These are phyloP conservation scores for Microtus oregoni DNA, from an alignment of 2,113 vertebrate species.

Conservation along the genomic window DNA sequence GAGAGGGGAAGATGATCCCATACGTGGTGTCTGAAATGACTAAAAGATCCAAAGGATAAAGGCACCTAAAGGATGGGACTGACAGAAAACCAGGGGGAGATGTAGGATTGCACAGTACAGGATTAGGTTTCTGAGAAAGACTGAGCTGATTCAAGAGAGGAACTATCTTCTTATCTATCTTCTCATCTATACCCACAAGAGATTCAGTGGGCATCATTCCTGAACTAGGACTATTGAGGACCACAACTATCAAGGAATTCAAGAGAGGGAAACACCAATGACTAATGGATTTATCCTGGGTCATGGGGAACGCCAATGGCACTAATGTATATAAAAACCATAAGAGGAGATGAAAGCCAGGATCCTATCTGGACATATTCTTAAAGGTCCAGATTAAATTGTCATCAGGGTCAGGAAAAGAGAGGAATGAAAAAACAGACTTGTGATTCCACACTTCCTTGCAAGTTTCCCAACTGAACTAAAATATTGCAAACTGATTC, in stretches of 20 bases:
- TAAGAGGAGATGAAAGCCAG: not conserved
- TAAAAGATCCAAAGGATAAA: not conserved
- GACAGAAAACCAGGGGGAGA: not conserved
- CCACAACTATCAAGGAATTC: not conserved
- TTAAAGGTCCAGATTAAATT: conserved; percentile 28
- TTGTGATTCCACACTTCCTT: not conserved
- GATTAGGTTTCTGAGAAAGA: not conserved
- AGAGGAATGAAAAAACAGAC: not conserved
- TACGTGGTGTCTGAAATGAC: not conserved
- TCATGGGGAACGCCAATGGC: not conserved
- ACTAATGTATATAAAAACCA: not conserved
- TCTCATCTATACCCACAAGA: not conserved
- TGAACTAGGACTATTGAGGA: not conserved
- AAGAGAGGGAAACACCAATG: not conserved
- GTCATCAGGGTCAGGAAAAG: not conserved
- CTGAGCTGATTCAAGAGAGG: not conserved
- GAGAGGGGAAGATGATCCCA: not conserved
- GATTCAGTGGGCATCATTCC: not conserved
- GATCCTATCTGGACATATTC: not conserved
- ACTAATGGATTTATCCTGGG: not conserved
- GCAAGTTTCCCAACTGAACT: not conserved
- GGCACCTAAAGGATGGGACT: too few species aligned
- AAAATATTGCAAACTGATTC: not conserved
- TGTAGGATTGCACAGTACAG: not conserved
- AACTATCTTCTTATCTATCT: not conserved